Percentiles rank a stretch among this genome's conserved stretches.
Conservation (phyloP, 2,797 vertebrate genomes). For the Gymnothorax javanicus region DNA sequence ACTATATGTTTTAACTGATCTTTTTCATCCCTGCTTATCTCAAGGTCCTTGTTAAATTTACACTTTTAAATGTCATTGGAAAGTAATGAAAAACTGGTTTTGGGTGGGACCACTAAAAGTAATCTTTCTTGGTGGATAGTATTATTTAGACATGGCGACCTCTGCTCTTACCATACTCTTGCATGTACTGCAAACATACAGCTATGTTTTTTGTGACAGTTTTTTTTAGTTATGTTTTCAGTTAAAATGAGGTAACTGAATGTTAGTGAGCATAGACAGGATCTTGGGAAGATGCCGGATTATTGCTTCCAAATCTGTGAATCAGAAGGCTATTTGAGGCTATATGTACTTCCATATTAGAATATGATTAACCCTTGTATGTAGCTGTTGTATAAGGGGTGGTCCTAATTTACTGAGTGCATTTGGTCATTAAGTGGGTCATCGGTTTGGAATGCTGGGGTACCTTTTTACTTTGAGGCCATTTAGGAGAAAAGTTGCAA, state of each 20-base stretch:
- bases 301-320: not conserved
- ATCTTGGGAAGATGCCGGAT: not conserved
- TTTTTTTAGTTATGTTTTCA: too few species aligned
- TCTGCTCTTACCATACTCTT: not conserved
- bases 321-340: not conserved
- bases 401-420: not conserved
- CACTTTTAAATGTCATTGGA: not conserved
- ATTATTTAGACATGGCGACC: not conserved
- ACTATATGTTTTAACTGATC: not conserved
- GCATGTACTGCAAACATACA: not conserved
- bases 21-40: not conserved
- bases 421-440: not conserved
- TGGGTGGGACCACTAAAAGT: not conserved
- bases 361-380: not conserved
- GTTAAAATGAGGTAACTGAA: not conserved
- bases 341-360: not conserved
- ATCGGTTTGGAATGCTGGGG: not conserved
- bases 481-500: not conserved
- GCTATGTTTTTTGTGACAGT: not conserved
- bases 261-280: not conserved
- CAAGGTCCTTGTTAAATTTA: not conserved
- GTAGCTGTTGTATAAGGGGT: not conserved
- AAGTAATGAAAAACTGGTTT: not conserved
- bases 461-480: not conserved
- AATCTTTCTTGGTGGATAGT: not conserved